Conservation (phyloP, 2,888 invertebrate genomes). For the Orgyia antiqua region DNA sequence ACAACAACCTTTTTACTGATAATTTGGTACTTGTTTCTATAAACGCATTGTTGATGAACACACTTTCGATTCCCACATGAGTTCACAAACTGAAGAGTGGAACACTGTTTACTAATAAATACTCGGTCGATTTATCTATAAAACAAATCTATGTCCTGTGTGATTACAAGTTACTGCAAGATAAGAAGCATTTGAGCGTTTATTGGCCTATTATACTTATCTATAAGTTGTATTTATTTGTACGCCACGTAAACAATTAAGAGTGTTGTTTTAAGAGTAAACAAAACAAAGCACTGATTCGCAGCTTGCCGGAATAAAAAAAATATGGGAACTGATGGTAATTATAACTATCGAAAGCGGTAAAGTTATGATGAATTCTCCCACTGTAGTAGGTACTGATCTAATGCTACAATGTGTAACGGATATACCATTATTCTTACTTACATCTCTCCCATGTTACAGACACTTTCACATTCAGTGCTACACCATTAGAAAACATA, state of each 20-base stretch:
- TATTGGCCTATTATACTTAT: background rate
- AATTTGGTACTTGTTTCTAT: constrained; percentile 11
- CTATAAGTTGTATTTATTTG: background rate
- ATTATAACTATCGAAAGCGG: constrained; percentile 48
- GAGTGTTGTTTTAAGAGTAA: constrained; percentile 10
- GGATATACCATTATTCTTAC: constrained; percentile 45
- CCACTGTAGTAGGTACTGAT: constrained; percentile 62
- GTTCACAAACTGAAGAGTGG: constrained; percentile 4
- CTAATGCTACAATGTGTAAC: constrained; percentile 57
- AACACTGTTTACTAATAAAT: background rate
- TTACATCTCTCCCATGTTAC: too few species aligned
- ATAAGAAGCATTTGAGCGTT: constrained; percentile 1
- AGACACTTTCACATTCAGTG: too few species aligned
- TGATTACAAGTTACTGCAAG: background rate
- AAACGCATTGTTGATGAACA: constrained; percentile 17
- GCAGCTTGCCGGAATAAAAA: constrained; percentile 48
- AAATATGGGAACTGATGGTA: constrained; percentile 48
- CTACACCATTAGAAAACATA: too few species aligned
- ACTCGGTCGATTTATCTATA: background rate
- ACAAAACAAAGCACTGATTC: constrained; percentile 10
- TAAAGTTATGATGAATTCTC: constrained; percentile 47
- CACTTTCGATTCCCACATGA: constrained; percentile 23
- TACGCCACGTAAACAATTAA: constrained; percentile 5
- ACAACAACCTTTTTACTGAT: constrained; percentile 31
- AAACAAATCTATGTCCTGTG: background rate